phyloP scores from a whole-genome alignment of 1,140 invertebrate genomes.

The Caenorhabditis briggsae region DNA sequence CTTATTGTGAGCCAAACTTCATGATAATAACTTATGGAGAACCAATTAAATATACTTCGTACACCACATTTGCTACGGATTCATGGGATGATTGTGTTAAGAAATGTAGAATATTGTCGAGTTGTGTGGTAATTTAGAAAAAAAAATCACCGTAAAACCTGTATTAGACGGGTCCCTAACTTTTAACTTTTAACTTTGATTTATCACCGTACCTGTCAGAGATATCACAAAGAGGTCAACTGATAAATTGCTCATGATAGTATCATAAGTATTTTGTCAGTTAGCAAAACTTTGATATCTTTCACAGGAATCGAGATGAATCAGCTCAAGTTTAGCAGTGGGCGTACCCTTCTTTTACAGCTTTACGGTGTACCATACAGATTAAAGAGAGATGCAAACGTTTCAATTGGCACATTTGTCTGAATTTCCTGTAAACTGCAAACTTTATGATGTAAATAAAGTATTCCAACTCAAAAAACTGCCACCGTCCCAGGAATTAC shows the following conservation, averaged over 20 bases:
- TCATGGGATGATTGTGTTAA: conserved; percentile 18
- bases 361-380: no score
- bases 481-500: neutral
- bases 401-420: neutral
- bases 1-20: neutral
- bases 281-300: no score
- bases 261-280: no score
- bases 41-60: neutral
- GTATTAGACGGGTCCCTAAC: no score
- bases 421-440: neutral
- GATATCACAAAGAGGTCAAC: no score
- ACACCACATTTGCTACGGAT: neutral
- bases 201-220: no score
- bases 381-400: neutral
- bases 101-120: neutral
- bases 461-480: neutral
- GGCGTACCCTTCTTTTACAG: no score
- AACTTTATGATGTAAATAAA: neutral
- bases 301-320: no score
- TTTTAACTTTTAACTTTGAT: no score
- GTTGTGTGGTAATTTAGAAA: neutral
- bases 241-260: no score
- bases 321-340: no score
- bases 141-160: no score
- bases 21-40: conserved; percentile 26